Base-by-base conservation (phyloP, 37 sponge, comb jelly and placozoan genomes). In the Crambe crambe region DNA sequence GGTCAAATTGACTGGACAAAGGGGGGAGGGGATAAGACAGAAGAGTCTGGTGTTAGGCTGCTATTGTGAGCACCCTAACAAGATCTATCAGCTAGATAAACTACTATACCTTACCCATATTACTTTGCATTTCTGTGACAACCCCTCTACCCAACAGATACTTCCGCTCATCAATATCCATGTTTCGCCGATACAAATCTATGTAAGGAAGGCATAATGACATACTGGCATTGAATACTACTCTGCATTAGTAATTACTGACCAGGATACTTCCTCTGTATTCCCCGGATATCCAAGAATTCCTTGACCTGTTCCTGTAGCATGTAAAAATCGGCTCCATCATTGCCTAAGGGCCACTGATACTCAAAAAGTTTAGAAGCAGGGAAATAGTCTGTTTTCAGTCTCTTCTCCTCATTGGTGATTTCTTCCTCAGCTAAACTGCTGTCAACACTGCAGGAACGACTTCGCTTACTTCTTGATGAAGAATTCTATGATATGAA, bases 271-370 rank as follows among this genome's bases (percentile, higher is more conserved):
- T 84, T 89, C 58, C 96, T 74, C 58, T 83, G 87, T 71, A 95
- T 92, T 42, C 93, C 90, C 41, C 92, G 74, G 3, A 95, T 80
- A 54, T 87, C 93, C 1, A 97, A 84, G 60, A 67, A 97, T 66
- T 95, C 98, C 61, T 76, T 76, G 41, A 76, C 76, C 44, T 95
- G 95, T 68, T 97, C 98, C 82, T 97, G 98, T 0, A 97, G 89
- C 51, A 97, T 82, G 82, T 77, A 97, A 60, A 80, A 86, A 47
- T 95, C 91, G 18, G 89, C 87, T 8, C 60, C 37, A 0, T 77
- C 80, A 39, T 82, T 77, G 38, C 58, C 88, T n/a, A 74, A 72
- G 0, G 96, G 96, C 95, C 95, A 98, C 59, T 81, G 87, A 64
- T 95, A 98, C 83, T 98, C 99, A n/a, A 91, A 86, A 68, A 95